A percentile compares a stretch with the other conserved stretches of the same genome.
Evolutionary conservation across 1,140 invertebrate genomes (phyloP).

Genomic region (Laodelphax striatellus): DNA sequence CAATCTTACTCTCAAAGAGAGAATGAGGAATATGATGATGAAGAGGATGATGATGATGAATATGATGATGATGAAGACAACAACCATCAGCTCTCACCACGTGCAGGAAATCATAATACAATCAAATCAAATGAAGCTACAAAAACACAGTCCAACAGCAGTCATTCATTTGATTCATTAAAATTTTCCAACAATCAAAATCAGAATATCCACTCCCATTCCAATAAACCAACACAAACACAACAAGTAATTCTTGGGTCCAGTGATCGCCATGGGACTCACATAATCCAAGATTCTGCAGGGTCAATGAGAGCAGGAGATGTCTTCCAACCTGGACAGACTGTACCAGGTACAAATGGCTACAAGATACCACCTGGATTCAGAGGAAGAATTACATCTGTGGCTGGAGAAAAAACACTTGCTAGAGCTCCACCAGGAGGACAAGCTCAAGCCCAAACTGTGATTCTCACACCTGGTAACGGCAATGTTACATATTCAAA

Average conservation of each 20-base stretch:
- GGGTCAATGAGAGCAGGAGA: constrained; percentile 30
- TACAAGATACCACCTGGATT: constrained; percentile 54
- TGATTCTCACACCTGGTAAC: constrained; percentile 40
- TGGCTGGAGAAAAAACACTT: constrained; percentile 43
- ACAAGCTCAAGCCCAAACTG: constrained; percentile 51
- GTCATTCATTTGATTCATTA: not conserved
- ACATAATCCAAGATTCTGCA: constrained; percentile 28
- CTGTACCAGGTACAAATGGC: constrained; percentile 45
- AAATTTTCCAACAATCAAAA: not conserved
- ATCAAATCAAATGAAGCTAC: constrained; percentile 1
- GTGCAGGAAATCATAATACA: constrained; percentile 10
- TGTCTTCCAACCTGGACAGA: constrained; percentile 46
- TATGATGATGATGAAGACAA: constrained; percentile 41
- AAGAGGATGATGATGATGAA: constrained; percentile 37
- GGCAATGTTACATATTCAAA: constrained; percentile 37
- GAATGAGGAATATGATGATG: constrained; percentile 34
- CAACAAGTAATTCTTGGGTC: constrained; percentile 25
- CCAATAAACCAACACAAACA: constrained; percentile 21
- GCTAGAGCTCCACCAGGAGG: constrained; percentile 39
- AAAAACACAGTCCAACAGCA: not conserved
- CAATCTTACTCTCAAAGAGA: not conserved
- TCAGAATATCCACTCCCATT: not conserved
- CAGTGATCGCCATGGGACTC: constrained; percentile 28
- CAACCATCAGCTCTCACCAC: constrained; percentile 24
- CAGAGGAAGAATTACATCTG: constrained; percentile 47